These are phyloP conservation scores for Austrofundulus limnaeus DNA, from an alignment of 2,113 vertebrate genomes.

Conservation along the genomic window DNA sequence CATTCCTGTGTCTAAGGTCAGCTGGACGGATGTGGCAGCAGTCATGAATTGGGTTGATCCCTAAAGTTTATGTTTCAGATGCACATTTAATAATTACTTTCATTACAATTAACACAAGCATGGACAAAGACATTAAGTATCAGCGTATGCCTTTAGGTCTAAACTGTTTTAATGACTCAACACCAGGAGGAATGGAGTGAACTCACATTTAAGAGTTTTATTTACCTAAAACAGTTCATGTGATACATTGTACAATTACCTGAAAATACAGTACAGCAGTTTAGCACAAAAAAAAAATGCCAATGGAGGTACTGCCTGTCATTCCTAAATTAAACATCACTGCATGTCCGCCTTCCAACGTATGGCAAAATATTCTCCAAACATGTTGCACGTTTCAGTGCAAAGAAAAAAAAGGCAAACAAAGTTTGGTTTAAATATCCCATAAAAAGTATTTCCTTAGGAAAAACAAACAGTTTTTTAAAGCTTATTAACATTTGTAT, in stretches of 20 bases:
- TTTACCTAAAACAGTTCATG: conserved; percentile 91
- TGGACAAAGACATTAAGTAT: too few relatives aligned
- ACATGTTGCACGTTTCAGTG: conserved; percentile 87
- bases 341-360: conserved; percentile 79
- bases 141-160: not conserved
- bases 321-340: conserved; percentile 72
- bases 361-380: conserved; percentile 81
- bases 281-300: conserved; percentile 77
- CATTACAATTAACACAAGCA: too few relatives aligned
- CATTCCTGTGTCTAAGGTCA: too few relatives aligned
- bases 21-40: too few relatives aligned
- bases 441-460: conserved; percentile 79
- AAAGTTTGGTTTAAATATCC: conserved; percentile 81
- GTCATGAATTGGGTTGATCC: too few relatives aligned
- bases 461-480: conserved; percentile 82
- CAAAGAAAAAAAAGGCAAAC: conserved; percentile 71
- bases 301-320: conserved; percentile 69
- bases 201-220: conserved; percentile 87
- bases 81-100: too few relatives aligned
- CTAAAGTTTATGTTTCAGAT: too few relatives aligned
- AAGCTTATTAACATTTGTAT: conserved; percentile 82
- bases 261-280: conserved; percentile 87
- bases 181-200: conserved; percentile 8
- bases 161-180: not conserved
- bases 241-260: conserved; percentile 84